These are phyloP conservation scores for Eilema depressum DNA, from an alignment of 2,888 invertebrate genomes.

Conservation along the genomic window DNA sequence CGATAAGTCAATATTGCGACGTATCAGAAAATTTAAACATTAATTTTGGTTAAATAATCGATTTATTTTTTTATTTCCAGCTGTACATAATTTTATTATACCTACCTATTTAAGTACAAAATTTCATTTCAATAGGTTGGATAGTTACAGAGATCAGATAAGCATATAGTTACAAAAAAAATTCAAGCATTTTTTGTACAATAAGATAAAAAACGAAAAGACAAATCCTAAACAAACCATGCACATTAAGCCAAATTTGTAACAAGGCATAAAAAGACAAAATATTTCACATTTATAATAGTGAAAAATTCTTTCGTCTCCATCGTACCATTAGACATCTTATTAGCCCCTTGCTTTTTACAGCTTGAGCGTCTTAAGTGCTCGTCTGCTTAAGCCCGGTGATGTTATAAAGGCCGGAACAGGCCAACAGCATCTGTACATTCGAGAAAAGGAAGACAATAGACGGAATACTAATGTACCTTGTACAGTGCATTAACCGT, in stretches of 20 bases:
- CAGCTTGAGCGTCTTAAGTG: constrained; percentile 50
- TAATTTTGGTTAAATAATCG: no score
- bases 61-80: no score
- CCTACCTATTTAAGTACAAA: no score
- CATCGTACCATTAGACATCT: constrained; percentile 46
- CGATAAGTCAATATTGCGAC: no score
- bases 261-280: constrained; percentile 17
- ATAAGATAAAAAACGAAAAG: not conserved
- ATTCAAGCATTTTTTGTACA: not conserved
- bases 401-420: constrained; percentile 54
- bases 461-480: constrained; percentile 54
- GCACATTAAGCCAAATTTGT: not conserved
- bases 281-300: constrained; percentile 27
- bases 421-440: constrained; percentile 53
- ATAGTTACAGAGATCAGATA: no score
- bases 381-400: constrained; percentile 53
- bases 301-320: constrained; percentile 25
- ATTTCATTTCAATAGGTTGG: no score
- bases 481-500: constrained; percentile 50
- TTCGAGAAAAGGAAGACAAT: constrained; percentile 55
- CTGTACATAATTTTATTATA: no score
- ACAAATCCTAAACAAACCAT: not conserved
- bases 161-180: no score
- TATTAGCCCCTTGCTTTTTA: constrained; percentile 46
- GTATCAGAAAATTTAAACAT: no score